Evolutionary conservation across 2,797 vertebrate species (phyloP).

Genomic region (Poeciliopsis turneri): DNA sequence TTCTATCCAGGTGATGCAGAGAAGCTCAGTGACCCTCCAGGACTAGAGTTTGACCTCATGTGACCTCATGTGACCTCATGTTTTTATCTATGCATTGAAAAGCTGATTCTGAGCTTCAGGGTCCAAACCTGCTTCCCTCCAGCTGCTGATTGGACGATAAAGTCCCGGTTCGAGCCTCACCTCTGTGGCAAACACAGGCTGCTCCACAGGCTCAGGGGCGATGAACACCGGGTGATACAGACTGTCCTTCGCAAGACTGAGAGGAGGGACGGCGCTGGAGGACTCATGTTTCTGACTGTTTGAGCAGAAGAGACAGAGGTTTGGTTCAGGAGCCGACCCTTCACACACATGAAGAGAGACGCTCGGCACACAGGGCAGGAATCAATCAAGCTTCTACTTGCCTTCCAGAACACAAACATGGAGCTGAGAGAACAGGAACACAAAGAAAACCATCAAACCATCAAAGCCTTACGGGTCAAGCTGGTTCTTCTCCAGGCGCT

Average conservation of each 20-base stretch:
- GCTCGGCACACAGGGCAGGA: slow-evolving; percentile 5
- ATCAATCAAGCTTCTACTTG: slow-evolving; percentile 22
- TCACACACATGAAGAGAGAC: not conserved
- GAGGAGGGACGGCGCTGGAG: slow-evolving; percentile 60
- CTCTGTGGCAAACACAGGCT: slow-evolving; percentile 86
- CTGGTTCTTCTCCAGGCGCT: slow-evolving; percentile 69
- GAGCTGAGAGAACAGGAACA: not conserved
- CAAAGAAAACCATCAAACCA: slow-evolving; percentile 20
- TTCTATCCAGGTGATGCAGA: too few species aligned
- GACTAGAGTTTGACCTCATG: too few species aligned
- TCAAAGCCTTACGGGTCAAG: slow-evolving; percentile 76
- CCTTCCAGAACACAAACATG: not conserved
- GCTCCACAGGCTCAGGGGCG: slow-evolving; percentile 80
- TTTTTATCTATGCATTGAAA: too few species aligned
- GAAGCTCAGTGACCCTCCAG: too few species aligned
- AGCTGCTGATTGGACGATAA: not conserved
- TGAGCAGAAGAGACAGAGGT: slow-evolving; percentile 4
- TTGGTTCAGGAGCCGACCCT: slow-evolving; percentile 3
- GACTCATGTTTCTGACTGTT: slow-evolving; percentile 77
- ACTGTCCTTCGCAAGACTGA: slow-evolving; percentile 74
- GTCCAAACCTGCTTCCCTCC: not conserved
- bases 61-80: too few species aligned
- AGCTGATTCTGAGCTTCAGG: not conserved
- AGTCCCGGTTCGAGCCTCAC: slow-evolving; percentile 62
- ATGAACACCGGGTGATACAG: slow-evolving; percentile 81